Conservation (phyloP, 2,888 invertebrate genomes). For the Empis stercorea region DNA sequence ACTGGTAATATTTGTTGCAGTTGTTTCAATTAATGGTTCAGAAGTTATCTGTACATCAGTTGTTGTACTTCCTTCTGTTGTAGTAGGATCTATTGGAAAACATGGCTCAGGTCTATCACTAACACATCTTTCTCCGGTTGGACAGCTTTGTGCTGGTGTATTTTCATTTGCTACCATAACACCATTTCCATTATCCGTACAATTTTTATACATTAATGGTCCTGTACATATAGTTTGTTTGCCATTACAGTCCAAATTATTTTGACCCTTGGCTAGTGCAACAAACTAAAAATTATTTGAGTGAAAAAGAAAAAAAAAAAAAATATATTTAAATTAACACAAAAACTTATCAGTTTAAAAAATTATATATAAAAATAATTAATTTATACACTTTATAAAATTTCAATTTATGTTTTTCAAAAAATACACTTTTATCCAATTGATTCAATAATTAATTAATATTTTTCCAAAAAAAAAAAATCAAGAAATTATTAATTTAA, state of each 20-base stretch:
- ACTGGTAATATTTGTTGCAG: not conserved
- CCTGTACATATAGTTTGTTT: conserved; percentile 26
- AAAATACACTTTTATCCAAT: too few relatives aligned
- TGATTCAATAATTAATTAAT: too few relatives aligned
- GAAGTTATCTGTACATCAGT: not conserved
- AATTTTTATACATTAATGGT: conserved; percentile 23
- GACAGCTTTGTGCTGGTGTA: conserved; percentile 9
- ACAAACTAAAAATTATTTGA: conserved; percentile 19
- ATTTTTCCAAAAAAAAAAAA: too few relatives aligned
- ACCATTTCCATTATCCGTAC: conserved; percentile 17
- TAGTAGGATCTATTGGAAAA: not conserved
- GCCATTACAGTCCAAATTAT: conserved; percentile 22
- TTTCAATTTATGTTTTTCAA: too few relatives aligned
- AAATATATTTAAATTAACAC: not conserved
- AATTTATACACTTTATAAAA: too few relatives aligned
- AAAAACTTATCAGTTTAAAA: too few relatives aligned
- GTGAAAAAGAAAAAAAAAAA: not conserved
- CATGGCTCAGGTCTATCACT: not conserved
- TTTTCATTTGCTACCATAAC: conserved; percentile 17
- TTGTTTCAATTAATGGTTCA: not conserved
- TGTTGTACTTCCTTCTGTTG: not conserved
- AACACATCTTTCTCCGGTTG: not conserved
- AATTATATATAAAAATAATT: too few relatives aligned
- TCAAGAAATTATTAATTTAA: too few relatives aligned
- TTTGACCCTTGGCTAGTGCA: conserved; percentile 20